Percentiles rank a stretch among this genome's conserved stretches.
Evolutionary conservation across 2,888 invertebrate genomes (phyloP).

Genomic region (Phytoseiulus persimilis): DNA sequence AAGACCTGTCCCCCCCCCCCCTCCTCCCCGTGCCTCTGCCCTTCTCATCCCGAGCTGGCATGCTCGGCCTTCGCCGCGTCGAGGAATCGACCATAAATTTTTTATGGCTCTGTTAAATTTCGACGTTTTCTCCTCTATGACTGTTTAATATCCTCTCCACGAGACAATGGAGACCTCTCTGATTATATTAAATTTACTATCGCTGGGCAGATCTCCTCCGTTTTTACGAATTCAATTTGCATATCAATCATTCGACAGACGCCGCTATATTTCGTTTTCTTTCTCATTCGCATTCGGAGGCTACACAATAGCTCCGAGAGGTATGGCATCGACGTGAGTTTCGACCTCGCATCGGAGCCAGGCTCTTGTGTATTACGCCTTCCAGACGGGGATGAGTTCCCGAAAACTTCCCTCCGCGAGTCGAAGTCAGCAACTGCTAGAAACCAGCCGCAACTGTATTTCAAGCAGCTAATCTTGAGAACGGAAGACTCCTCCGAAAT

Average conservation of each 20-base stretch:
- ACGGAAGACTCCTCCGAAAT: no score
- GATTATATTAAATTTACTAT: conserved; percentile 38
- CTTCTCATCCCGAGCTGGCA: neutral
- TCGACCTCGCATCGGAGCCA: neutral
- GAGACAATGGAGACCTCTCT: conserved; percentile 11
- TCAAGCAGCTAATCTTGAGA: no score
- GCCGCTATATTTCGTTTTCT: neutral
- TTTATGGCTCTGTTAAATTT: neutral
- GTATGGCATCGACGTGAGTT: neutral
- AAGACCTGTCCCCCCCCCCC: neutral
- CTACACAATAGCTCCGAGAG: neutral
- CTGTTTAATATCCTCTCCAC: neutral
- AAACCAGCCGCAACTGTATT: no score
- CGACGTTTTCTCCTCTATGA: neutral
- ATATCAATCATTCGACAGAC: neutral
- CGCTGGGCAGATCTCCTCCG: neutral
- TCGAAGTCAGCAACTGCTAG: no score
- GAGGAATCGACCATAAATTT: neutral
- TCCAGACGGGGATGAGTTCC: no score
- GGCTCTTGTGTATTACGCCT: no score
- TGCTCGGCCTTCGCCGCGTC: neutral
- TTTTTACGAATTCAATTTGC: conserved; percentile 35
- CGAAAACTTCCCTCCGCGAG: no score
- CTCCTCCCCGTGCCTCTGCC: neutral
- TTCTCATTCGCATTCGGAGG: neutral